Percentiles rank a stretch among this genome's conserved stretches.
Evolutionary conservation across 2,113 vertebrate genomes (phyloP).

Genomic region (Bagarius yarrelli): DNA sequence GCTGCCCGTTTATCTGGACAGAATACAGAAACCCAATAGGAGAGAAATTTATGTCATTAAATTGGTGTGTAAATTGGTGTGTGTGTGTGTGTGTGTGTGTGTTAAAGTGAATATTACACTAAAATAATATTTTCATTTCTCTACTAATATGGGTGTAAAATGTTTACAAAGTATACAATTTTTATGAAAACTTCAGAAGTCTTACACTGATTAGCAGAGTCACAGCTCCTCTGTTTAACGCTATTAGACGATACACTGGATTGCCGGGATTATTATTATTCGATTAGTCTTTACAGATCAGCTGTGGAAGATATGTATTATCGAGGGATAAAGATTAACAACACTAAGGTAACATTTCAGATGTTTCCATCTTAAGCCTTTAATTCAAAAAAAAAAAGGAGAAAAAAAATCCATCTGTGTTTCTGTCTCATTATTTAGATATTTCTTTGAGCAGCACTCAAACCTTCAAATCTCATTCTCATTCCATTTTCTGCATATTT

Average conservation of each 20-base stretch:
- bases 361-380: not conserved
- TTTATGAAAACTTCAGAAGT: not conserved
- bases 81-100: not conserved
- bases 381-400: not conserved
- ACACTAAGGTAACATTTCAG: not conserved
- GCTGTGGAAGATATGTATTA: not conserved
- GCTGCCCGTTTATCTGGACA: not conserved
- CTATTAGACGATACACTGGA: not conserved
- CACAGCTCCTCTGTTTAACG: not conserved
- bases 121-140: not conserved
- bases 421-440: not conserved
- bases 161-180: not conserved
- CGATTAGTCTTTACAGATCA: not conserved
- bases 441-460: not conserved
- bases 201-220: not conserved
- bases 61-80: too few species aligned
- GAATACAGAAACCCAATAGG: not conserved
- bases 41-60: not conserved
- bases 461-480: constrained; percentile 1
- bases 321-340: not conserved
- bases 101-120: not conserved
- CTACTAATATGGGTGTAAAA: not conserved
- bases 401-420: not conserved
- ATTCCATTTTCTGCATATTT: constrained; percentile 8
- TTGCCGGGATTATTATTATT: not conserved